phyloP scores from a whole-genome alignment of 2,113 vertebrate species.

The Clinocottus analis region DNA sequence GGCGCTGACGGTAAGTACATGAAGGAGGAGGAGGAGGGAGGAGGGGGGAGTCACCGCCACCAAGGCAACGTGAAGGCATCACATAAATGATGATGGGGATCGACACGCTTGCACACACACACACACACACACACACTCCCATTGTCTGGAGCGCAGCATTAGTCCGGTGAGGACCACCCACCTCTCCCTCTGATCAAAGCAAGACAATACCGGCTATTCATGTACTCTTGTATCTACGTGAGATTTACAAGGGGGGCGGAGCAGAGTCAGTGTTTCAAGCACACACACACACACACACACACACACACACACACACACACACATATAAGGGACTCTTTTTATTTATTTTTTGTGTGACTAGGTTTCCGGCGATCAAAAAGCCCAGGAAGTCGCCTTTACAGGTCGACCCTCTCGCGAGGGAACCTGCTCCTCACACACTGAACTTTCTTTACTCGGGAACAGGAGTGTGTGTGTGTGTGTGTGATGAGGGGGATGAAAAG shows the following conservation, averaged over 20 bases:
- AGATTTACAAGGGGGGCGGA: conserved; percentile 51
- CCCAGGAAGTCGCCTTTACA: conserved; percentile 46
- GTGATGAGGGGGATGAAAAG: conserved; percentile 33
- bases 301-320: too few species aligned
- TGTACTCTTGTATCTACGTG: conserved; percentile 66
- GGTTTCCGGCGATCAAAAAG: conserved; percentile 50
- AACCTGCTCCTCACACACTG: conserved; percentile 38
- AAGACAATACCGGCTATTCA: conserved; percentile 70
- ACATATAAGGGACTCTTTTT: not conserved
- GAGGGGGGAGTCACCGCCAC: conserved; percentile 46
- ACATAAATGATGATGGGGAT: conserved; percentile 36
- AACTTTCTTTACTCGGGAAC: conserved; percentile 30
- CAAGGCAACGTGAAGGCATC: conserved; percentile 49
- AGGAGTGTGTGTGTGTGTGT: too few species aligned
- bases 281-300: conserved; percentile 3
- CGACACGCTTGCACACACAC: conserved; percentile 7
- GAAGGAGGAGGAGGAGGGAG: conserved; percentile 10
- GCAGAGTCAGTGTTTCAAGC: conserved; percentile 43
- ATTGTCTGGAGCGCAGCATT: conserved; percentile 62
- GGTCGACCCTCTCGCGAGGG: conserved; percentile 27
- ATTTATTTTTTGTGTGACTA: conserved; percentile 21
- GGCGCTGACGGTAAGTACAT: conserved; percentile 21
- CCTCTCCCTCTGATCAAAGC: conserved; percentile 71
- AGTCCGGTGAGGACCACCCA: conserved; percentile 79
- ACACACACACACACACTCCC: conserved; percentile 25